Evolutionary conservation across 2,797 vertebrate genomes (phyloP).

Genomic region (Cirrhinus mrigala): DNA sequence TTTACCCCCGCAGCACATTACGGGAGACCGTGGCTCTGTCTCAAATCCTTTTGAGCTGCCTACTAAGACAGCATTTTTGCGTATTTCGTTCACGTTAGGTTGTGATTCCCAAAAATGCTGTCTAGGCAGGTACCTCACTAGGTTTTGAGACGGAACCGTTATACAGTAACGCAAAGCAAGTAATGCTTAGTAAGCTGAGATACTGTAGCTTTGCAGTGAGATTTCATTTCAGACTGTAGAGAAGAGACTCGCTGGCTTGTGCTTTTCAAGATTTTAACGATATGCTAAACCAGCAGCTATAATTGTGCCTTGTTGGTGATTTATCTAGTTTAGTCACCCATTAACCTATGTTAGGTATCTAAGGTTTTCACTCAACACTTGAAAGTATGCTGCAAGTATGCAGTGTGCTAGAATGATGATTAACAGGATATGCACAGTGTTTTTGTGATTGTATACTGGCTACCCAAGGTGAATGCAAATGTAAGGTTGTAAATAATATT

Average conservation of each 20-base stretch:
- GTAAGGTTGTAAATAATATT: background rate
- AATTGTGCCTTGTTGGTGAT: slow-evolving; percentile 11
- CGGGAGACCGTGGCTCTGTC: slow-evolving; percentile 7
- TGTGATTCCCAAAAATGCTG: slow-evolving; percentile 15
- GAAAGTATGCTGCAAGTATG: slow-evolving; percentile 9
- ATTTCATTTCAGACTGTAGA: background rate
- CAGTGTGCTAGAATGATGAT: background rate
- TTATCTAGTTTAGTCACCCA: slow-evolving; percentile 33
- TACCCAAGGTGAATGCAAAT: background rate
- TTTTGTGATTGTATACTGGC: background rate
- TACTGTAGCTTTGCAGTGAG: slow-evolving; percentile 32
- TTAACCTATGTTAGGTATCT: slow-evolving; percentile 27
- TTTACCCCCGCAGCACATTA: slow-evolving; percentile 3
- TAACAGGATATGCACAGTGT: background rate
- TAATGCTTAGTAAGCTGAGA: slow-evolving; percentile 33
- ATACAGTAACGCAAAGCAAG: slow-evolving; percentile 8
- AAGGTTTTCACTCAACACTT: background rate
- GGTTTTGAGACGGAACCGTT: background rate
- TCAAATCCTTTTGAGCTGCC: slow-evolving; percentile 7
- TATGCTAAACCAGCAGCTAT: background rate
- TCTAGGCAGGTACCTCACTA: background rate
- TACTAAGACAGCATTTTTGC: slow-evolving; percentile 22
- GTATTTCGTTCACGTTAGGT: background rate
- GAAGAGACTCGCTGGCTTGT: background rate
- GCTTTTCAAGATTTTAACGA: background rate